Evolutionary conservation across 2,888 invertebrate species (phyloP).

Genomic region (Phyllotreta striolata): DNA sequence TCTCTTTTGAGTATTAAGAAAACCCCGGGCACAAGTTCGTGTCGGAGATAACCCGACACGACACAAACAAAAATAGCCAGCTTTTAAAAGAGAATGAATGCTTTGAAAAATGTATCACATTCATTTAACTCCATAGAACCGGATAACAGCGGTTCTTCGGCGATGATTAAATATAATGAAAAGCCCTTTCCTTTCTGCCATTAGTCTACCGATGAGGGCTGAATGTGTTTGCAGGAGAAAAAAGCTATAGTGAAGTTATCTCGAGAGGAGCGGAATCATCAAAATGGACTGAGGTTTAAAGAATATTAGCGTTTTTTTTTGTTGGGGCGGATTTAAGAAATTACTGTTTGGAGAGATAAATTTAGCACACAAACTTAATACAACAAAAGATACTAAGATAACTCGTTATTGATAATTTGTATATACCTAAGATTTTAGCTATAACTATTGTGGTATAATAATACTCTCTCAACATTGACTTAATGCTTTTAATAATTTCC

Average conservation of each 20-base stretch:
- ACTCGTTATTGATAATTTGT: too few relatives aligned
- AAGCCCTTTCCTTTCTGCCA: conserved; percentile 31
- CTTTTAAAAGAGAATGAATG: conserved; percentile 30
- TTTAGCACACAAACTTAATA: too few relatives aligned
- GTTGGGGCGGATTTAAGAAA: conserved; percentile 3
- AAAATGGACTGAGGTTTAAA: conserved; percentile 6
- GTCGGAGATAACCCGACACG: conserved; percentile 29
- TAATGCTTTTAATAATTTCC: too few relatives aligned
- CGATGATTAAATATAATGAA: conserved; percentile 42
- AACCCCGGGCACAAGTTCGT: conserved; percentile 25
- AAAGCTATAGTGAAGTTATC: neutral
- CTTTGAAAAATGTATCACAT: conserved; percentile 38
- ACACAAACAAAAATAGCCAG: conserved; percentile 36
- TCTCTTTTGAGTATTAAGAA: conserved; percentile 27
- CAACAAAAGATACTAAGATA: too few relatives aligned
- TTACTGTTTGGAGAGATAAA: neutral
- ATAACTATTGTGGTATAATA: too few relatives aligned
- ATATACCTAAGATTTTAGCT: too few relatives aligned
- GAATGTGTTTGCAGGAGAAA: conserved; percentile 6
- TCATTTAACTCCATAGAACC: conserved; percentile 33
- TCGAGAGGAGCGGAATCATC: neutral
- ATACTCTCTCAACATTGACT: too few relatives aligned
- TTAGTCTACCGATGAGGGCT: conserved; percentile 31
- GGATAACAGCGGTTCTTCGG: conserved; percentile 24
- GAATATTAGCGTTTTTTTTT: conserved; percentile 10